Conservation (phyloP, 2,113 vertebrate species). For the Atrichornis clamosus region DNA sequence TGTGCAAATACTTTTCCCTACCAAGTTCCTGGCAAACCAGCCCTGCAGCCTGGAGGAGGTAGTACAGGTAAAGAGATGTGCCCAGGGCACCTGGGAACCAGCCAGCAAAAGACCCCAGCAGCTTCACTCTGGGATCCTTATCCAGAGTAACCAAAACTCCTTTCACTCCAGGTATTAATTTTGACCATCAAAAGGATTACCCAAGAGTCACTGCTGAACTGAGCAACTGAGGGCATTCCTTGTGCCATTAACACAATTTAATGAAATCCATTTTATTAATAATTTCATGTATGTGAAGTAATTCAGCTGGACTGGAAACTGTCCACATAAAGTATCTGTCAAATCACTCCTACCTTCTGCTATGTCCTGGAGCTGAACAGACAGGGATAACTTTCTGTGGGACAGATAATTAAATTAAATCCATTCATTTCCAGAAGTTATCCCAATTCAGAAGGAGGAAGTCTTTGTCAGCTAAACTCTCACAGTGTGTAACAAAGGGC, state of each 20-base stretch:
- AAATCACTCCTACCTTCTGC: background rate
- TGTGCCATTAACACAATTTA: background rate
- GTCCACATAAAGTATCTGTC: background rate
- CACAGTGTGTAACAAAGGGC: background rate
- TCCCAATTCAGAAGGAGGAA: background rate
- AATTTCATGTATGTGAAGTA: background rate
- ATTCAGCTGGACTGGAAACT: background rate
- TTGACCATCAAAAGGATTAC: background rate
- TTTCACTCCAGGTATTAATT: background rate
- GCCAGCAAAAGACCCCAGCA: background rate
- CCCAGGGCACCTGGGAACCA: background rate
- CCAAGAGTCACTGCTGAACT: background rate
- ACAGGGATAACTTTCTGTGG: background rate
- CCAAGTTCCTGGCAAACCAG: background rate
- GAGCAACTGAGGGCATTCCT: background rate
- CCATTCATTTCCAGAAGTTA: background rate
- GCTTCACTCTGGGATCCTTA: background rate
- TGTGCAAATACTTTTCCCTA: background rate
- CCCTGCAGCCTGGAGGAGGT: background rate
- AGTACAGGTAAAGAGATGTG: background rate
- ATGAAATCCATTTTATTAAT: background rate
- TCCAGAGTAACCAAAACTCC: background rate
- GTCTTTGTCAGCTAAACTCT: background rate
- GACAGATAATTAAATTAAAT: slow-evolving; percentile 16
- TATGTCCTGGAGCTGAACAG: background rate